Base-by-base conservation (phyloP, 2,888 invertebrate species). In the Alsophila aescularia region DNA sequence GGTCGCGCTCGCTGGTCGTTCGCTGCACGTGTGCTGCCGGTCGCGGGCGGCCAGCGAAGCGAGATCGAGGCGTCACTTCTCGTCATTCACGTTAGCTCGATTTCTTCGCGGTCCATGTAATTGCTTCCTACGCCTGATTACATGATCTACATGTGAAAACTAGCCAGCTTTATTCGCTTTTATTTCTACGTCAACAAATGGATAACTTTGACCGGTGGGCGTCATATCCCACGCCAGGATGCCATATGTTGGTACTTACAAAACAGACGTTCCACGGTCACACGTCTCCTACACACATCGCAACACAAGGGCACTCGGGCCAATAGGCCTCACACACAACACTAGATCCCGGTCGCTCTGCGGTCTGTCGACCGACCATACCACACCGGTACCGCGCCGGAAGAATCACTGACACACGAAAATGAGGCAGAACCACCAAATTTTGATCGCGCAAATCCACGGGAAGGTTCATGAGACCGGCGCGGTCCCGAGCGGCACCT, bases 401-500 rank as follows among this genome's bases (percentile, higher is more conserved):
- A 70, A 79, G 81, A 80, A 84, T 81, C 90, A 88, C 90, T 84
- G 74, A 82, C 79, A 87, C 90, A 81, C 81, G 78, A 83, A 83
- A 87, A 82, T 84, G 83, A 81, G 83, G 83, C 74, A 81, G 79
- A 86, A 87, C 78, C 85, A 88, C 85, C 87, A 81, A 88, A 86
- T 87, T 88, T 86, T 79, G 87, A 90, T 87, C 85, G 89, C 87
- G 90, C 92, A 92, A 91, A 92, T 93, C 92, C 92, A 90, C 87
- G 83, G 90, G 89, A 88, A 87, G 89, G 90, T 85, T 90, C 83
- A 77, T 88, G 90, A 92, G 92, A 92, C 90, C 92, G 93, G 93
- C 93, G 93, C 93, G 93, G 93, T 90, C 90, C 92, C 91, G 93
- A 92, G 93, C 91, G 92, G 89, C 89, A 86, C 88, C 87, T 86